phyloP scores from a whole-genome alignment of 2,113 vertebrate genomes.

The Oncorhynchus masou region DNA sequence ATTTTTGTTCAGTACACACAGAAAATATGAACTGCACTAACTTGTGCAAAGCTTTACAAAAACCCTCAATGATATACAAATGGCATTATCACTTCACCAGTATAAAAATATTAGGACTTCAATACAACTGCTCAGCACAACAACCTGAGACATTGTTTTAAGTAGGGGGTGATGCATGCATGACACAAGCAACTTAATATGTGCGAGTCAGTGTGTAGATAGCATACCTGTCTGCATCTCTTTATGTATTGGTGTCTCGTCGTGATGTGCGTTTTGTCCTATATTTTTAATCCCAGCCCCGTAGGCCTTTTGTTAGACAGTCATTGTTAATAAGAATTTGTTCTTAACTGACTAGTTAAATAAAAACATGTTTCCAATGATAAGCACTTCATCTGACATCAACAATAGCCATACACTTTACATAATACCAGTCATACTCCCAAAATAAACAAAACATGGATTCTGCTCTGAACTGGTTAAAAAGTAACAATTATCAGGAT shows the following conservation, averaged over 20 bases:
- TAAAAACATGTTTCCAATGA: neutral
- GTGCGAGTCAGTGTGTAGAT: too few relatives aligned
- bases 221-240: too few relatives aligned
- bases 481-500: slow-evolving; percentile 3
- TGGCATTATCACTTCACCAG: slow-evolving; percentile 9
- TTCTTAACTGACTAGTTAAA: too few relatives aligned
- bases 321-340: too few relatives aligned
- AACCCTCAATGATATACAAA: too few relatives aligned
- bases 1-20: neutral
- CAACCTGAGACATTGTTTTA: too few relatives aligned
- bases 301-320: too few relatives aligned
- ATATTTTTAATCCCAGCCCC: too few relatives aligned
- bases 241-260: too few relatives aligned
- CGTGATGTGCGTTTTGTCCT: too few relatives aligned
- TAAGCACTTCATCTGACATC: neutral
- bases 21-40: neutral
- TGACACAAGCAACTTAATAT: slow-evolving; percentile 3
- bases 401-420: slow-evolving; percentile 13
- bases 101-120: slow-evolving; percentile 31
- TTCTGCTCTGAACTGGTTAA: too few relatives aligned
- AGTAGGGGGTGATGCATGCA: slow-evolving; percentile 14
- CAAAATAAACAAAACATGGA: neutral
- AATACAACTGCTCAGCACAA: too few relatives aligned
- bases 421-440: slow-evolving; percentile 1
- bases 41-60: neutral